Evolutionary conservation across 2,888 invertebrate genomes (phyloP), one percentile per base, ranked within the genome.

Genomic region (Volucella bombylans): DNA sequence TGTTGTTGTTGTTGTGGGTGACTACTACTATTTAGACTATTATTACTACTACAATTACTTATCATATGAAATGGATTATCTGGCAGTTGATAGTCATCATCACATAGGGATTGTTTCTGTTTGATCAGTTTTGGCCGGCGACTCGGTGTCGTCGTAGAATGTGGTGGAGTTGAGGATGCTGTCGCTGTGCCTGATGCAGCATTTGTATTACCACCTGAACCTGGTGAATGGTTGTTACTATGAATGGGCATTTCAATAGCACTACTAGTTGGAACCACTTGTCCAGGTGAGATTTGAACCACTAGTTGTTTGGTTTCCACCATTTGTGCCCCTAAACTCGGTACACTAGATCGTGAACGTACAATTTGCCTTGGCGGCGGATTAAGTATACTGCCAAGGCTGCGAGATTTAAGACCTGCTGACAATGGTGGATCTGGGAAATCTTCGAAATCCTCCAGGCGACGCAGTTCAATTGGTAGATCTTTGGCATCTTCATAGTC

Each of bases 401-500:
- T 97, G 90, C 96, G 94, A 4, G 97, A 97, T 90, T 97, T 97
- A 65, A 96, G 93, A 61, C 95, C 94, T 88, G 92, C 93, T 87
- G 93, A 91, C 52, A 94, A 93, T 12, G 94, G 92, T 8, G 93
- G 92, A 90, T 94, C 94, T 55, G 94, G 93, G 77, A 92, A 91
- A 87, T 92, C 92, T 79, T 93, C 93, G 82, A 93, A 93, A 86
- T 94, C 94, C 89, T 96, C 96, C 78, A 97, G 93, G 49, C 97
- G 94, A 41, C 97, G 94, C 72, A 98, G 92, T 92, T 98, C 98
- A 73, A 98, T 98, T 2, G 97, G 97, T 86, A 97, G 93, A 90
- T 97, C 97, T 88, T 95, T 96, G 79, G 94, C 94, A 88, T 93
- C 93, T 87, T 94, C 94, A 86, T 93, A 93, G 87, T 94, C 94